phyloP scores from a whole-genome alignment of 2,888 invertebrate species.

The Dryobotodes eremita region DNA sequence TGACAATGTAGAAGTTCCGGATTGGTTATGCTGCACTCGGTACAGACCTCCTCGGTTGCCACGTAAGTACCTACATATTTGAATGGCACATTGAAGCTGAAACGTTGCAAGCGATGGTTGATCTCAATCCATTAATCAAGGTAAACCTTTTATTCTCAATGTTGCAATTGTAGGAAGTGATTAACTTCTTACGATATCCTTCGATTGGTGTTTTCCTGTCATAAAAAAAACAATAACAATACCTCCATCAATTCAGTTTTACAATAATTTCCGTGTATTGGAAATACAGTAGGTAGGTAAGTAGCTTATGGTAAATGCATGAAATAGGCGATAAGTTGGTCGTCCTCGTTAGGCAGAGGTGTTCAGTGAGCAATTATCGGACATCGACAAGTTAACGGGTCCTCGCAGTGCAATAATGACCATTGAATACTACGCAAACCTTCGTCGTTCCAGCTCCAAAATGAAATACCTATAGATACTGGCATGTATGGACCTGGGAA shows the following conservation, averaged over 20 bases:
- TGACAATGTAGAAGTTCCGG: slow-evolving; percentile 75
- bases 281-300: not conserved
- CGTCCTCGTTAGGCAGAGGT: not conserved
- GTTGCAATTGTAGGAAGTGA: slow-evolving; percentile 17
- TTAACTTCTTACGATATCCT: slow-evolving; percentile 20
- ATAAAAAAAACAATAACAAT: slow-evolving; percentile 13
- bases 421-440: not conserved
- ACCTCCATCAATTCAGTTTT: not conserved
- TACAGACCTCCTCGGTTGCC: slow-evolving; percentile 94
- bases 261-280: slow-evolving; percentile 25
- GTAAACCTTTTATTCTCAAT: not conserved
- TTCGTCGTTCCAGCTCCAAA: not conserved
- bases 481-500: not conserved
- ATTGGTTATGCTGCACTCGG: slow-evolving; percentile 94
- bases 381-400: not conserved
- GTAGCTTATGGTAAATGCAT: not conserved
- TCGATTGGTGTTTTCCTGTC: slow-evolving; percentile 34
- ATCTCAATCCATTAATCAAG: not conserved
- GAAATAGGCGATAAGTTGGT: not conserved
- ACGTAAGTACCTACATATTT: slow-evolving; percentile 87
- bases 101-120: not conserved
- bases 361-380: not conserved
- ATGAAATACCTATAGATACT: not conserved
- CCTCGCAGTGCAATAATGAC: not conserved
- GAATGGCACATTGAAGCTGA: slow-evolving; percentile 9